These are phyloP conservation scores for Drosophila sp. DNA, from an alignment of 1,140 invertebrate genomes.

Conservation along the genomic window DNA sequence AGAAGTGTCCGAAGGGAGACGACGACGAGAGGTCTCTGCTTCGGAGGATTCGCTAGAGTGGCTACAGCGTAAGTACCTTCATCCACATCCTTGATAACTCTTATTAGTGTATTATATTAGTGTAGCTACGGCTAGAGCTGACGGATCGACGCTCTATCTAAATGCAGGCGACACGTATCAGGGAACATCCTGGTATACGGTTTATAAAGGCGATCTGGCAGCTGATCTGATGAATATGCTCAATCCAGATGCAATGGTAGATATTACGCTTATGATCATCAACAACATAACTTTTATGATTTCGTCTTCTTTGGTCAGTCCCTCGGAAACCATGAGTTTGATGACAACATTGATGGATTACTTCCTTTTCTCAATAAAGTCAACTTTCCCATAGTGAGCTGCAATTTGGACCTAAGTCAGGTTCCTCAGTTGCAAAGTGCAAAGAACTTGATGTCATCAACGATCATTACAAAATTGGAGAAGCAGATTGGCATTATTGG, in stretches of 20 bases:
- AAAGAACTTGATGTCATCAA: slow-evolving; percentile 86
- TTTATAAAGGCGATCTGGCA: slow-evolving; percentile 90
- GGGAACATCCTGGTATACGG: slow-evolving; percentile 92
- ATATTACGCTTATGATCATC: slow-evolving; percentile 38
- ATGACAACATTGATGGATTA: slow-evolving; percentile 90
- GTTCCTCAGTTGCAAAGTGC: slow-evolving; percentile 87
- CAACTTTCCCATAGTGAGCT: slow-evolving; percentile 89
- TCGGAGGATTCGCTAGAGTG: slow-evolving; percentile 92
- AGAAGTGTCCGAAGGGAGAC: slow-evolving; percentile 86
- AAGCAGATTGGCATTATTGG: slow-evolving; percentile 93
- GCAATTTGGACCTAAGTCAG: slow-evolving; percentile 89
- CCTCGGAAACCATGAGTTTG: slow-evolving; percentile 98
- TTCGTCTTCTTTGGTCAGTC: slow-evolving; percentile 86
- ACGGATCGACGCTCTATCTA: slow-evolving; percentile 88
- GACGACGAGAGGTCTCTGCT: slow-evolving; percentile 87
- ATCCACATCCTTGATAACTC: background rate
- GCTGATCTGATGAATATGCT: slow-evolving; percentile 91
- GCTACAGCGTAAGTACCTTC: slow-evolving; percentile 85
- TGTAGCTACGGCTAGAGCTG: slow-evolving; percentile 86
- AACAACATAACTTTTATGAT: background rate
- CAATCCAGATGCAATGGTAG: slow-evolving; percentile 93
- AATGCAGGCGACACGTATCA: slow-evolving; percentile 96
- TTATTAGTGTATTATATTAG: slow-evolving; percentile 61
- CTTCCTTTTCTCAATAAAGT: slow-evolving; percentile 90
- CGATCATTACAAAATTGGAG: slow-evolving; percentile 87